Evolutionary conservation across 1,140 invertebrate species (phyloP), one percentile per base, ranked within the genome.

Genomic region (Solen grandis): DNA sequence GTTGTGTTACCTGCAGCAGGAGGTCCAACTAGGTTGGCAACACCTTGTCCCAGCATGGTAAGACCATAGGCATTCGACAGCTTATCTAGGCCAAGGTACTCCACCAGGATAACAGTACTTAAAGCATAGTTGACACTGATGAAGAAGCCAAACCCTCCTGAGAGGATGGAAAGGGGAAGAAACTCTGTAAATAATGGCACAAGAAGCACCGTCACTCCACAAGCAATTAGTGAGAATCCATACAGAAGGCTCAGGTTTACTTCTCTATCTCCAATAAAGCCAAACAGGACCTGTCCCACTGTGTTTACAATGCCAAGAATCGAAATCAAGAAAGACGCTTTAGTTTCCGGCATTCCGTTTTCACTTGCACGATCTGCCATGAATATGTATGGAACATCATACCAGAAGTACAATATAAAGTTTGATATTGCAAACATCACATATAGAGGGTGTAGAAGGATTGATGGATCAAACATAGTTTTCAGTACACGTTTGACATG

Each of bases 301-400:
- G 90, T 93, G 70, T 93, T 93, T n/a, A 91, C 88, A n/a, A 93
- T 92, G 22, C 94, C 98, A 90, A 99, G 99, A 66, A 98, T 95
- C 1, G 98, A 99, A 13, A 99, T 90, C 46, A 99, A 93, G 89
- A 96, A 96, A 1, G 97, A 96, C 0, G 98, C 97, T 80, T 95
- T 93, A 3, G 94, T 96, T 78, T 95, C 63, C 0, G 54, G 35
- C 33, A 90, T 85, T 36, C 88, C 89, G 19, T 85, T 70, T 31
- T 86, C 85, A 41, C 77, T 76, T 19, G 88, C 87, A 66, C 84
- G 82, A 74, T 91, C 89, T 22, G 85, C 76, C 10, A 89, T 79
- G 81, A 89, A 91, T n/a, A 90, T 85, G 68, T 90, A 91, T 4
- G 90, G 90, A 27, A 90, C 85, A 78, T 90, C 89, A 84, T 84